phyloP scores from a whole-genome alignment of 1,140 invertebrate genomes.

The Brachionus sp. region DNA sequence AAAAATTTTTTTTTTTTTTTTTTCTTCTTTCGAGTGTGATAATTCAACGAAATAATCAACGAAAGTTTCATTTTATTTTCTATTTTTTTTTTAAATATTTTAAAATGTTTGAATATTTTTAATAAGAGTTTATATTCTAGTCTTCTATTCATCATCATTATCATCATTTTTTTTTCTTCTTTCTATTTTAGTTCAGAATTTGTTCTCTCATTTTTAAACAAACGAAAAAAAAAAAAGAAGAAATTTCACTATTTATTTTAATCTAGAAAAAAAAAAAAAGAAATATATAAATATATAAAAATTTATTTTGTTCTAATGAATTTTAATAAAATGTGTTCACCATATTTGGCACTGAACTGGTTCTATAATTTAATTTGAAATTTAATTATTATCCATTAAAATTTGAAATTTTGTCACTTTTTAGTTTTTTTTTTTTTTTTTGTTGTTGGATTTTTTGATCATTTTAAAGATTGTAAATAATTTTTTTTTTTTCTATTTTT shows the following conservation, averaged over 20 bases:
- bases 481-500: background rate
- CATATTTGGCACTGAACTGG: background rate
- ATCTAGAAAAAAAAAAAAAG: no score
- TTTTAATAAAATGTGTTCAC: background rate
- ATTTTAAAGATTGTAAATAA: background rate
- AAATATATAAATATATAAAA: background rate
- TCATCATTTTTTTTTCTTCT: background rate
- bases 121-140: slow-evolving; percentile 33
- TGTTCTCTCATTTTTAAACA: background rate
- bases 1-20: background rate
- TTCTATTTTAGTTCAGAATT: background rate
- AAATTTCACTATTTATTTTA: no score
- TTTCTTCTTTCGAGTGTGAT: background rate
- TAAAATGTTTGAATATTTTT: background rate
- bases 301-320: background rate
- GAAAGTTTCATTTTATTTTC: background rate
- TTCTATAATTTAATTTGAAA: background rate
- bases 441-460: background rate
- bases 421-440: background rate
- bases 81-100: background rate
- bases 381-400: background rate
- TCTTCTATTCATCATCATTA: background rate
- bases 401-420: background rate
- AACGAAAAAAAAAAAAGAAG: no score
- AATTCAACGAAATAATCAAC: background rate